Conservation (phyloP, 2,113 vertebrate genomes). For the Rhagologus leucostigma region DNA sequence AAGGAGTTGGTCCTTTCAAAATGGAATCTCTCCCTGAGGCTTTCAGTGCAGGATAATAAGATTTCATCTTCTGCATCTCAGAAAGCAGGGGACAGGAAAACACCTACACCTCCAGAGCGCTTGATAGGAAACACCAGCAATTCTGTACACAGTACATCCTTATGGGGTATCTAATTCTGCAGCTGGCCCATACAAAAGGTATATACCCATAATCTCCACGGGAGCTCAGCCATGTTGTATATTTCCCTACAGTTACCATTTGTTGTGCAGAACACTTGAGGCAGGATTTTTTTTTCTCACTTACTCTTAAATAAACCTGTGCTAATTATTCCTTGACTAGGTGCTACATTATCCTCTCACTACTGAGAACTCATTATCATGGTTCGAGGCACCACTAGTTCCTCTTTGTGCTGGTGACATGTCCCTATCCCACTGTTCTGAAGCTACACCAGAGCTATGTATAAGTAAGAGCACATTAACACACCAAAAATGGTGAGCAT, state of each 20-base stretch:
- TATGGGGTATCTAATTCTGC: not conserved
- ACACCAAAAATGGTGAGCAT: not conserved
- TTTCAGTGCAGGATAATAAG: slow-evolving; percentile 30
- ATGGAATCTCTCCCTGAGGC: slow-evolving; percentile 25
- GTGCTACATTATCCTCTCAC: not conserved
- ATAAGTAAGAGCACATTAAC: not conserved
- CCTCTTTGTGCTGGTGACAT: not conserved
- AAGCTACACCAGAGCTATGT: not conserved
- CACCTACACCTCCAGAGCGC: not conserved
- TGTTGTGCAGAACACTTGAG: not conserved
- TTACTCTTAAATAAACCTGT: not conserved
- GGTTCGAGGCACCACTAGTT: not conserved
- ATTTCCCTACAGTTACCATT: not conserved
- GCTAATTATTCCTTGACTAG: not conserved
- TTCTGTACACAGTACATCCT: not conserved
- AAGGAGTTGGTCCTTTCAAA: slow-evolving; percentile 23
- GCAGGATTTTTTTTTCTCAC: not conserved
- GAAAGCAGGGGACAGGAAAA: not conserved
- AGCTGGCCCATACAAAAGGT: not conserved
- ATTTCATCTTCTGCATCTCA: not conserved
- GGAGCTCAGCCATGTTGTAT: not conserved
- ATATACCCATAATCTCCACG: not conserved
- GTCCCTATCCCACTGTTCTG: not conserved
- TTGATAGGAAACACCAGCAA: not conserved
- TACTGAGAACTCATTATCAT: not conserved